Conservation (phyloP, 2,113 vertebrate genomes). For the Syrrhaptes paradoxus region DNA sequence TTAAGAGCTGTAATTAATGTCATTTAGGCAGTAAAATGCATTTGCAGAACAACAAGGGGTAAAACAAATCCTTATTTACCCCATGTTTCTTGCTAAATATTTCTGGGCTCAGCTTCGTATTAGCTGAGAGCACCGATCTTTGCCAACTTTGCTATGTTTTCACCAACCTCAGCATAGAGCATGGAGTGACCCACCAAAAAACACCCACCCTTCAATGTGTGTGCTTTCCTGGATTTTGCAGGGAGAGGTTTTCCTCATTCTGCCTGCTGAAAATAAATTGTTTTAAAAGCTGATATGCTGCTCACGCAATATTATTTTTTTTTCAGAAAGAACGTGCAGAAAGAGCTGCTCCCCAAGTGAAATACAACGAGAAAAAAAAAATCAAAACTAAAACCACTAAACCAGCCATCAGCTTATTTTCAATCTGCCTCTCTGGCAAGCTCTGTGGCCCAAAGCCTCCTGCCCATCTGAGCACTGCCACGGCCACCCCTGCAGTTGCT, state of each 20-base stretch:
- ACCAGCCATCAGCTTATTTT: neutral
- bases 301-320: neutral
- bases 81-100: neutral
- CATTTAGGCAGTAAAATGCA: neutral
- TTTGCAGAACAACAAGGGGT: neutral
- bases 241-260: neutral
- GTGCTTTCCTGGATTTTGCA: neutral
- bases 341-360: neutral
- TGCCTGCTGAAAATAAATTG: neutral
- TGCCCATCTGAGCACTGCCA: neutral
- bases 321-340: neutral
- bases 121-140: neutral
- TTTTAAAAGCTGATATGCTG: neutral
- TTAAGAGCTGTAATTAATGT: neutral
- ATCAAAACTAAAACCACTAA: fast-evolving
- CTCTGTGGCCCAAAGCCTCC: neutral
- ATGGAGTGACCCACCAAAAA: neutral
- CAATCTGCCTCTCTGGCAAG: neutral
- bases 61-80: neutral
- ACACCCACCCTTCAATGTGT: fast-evolving
- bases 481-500: neutral
- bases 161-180: neutral
- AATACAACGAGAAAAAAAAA: neutral
- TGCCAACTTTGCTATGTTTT: neutral
- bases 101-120: neutral